Conservation (phyloP, 2,797 vertebrate genomes). For the Takifugu ocellatus region DNA sequence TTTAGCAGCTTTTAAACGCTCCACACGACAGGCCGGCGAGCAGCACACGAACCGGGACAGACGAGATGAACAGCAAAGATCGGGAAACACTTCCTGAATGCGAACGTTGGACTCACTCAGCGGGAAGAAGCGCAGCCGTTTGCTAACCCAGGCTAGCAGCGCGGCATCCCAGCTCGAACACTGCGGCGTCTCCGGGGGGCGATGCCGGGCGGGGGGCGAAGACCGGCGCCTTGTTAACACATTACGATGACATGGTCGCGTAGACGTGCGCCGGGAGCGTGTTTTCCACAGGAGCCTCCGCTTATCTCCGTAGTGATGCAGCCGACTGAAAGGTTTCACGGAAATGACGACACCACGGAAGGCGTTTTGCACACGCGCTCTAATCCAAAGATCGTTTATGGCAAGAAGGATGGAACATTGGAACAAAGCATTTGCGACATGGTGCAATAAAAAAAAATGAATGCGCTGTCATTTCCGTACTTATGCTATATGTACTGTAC, state of each 20-base stretch:
- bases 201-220: no score
- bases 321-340: slow-evolving; percentile 54
- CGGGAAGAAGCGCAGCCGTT: slow-evolving; percentile 30
- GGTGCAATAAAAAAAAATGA: no score
- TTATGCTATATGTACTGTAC: neutral
- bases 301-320: slow-evolving; percentile 31
- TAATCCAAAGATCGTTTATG: slow-evolving; percentile 27
- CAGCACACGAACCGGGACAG: no score
- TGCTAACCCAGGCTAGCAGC: slow-evolving; percentile 62
- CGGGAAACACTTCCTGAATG: neutral
- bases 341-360: slow-evolving; percentile 67
- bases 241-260: slow-evolving; percentile 22
- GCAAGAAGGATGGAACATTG: neutral
- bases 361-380: slow-evolving; percentile 27
- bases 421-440: neutral
- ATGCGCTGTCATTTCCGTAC: neutral
- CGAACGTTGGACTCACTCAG: slow-evolving; percentile 63
- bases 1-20: neutral
- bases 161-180: slow-evolving; percentile 53
- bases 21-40: slow-evolving; percentile 23
- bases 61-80: no score
- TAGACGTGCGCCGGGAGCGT: neutral
- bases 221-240: neutral
- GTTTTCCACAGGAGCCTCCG: slow-evolving; percentile 27
- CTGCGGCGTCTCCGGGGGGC: slow-evolving; percentile 17